phyloP scores from a whole-genome alignment of 2,797 vertebrate genomes.

The Dallia pectoralis region DNA sequence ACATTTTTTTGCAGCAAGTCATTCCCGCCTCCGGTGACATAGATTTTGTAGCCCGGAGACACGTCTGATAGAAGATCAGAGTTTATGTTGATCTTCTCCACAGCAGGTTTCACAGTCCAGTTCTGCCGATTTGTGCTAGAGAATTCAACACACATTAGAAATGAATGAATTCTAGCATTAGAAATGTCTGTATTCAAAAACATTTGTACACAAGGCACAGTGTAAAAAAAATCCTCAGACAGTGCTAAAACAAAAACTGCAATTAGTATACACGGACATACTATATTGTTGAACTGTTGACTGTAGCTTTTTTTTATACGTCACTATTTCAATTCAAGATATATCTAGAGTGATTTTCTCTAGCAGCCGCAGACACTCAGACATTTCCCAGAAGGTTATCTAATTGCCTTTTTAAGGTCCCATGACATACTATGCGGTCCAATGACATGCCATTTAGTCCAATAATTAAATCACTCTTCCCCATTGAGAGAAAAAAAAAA shows the following conservation, averaged over 20 bases:
- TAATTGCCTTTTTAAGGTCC: conserved; percentile 40
- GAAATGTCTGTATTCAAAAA: neutral
- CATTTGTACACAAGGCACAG: neutral
- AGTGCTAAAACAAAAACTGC: neutral
- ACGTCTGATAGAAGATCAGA: conserved; percentile 52
- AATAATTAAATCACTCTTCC: conserved; percentile 19
- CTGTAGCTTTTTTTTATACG: neutral
- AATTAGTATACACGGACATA: neutral
- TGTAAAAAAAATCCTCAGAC: neutral
- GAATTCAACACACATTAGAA: conserved; percentile 13
- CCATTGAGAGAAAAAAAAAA: conserved; percentile 27
- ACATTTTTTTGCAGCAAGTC: conserved; percentile 56
- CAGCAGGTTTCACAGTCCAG: conserved; percentile 60
- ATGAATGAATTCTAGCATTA: neutral
- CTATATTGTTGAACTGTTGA: neutral
- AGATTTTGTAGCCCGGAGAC: conserved; percentile 61
- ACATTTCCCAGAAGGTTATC: conserved; percentile 30
- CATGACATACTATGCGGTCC: conserved; percentile 26
- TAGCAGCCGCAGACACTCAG: neutral
- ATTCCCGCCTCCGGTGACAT: conserved; percentile 55
- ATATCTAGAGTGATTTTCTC: neutral
- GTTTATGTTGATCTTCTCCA: conserved; percentile 64
- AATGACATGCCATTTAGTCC: neutral
- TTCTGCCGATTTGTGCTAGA: conserved; percentile 62
- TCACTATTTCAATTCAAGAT: neutral